These are phyloP conservation scores for Rattus rattus DNA, from an alignment of 2,113 vertebrate species.

Conservation along the genomic window DNA sequence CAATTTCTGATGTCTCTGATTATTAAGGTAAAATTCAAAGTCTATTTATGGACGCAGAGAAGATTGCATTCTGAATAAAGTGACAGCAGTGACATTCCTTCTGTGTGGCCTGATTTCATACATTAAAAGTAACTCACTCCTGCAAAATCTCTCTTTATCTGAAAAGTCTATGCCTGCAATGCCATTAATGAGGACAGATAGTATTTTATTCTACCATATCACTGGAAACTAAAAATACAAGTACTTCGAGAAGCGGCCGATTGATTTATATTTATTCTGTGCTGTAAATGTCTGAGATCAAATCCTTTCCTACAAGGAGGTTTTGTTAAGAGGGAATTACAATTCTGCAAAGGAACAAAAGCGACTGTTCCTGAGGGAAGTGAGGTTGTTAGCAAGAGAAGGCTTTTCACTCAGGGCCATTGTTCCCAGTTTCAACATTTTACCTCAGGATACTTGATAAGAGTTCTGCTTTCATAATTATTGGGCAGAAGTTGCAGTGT, in stretches of 20 bases:
- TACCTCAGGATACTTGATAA: not conserved
- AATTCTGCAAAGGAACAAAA: slow-evolving; percentile 55
- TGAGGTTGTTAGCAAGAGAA: slow-evolving; percentile 25
- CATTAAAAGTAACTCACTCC: slow-evolving; percentile 21
- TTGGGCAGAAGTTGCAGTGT: not conserved
- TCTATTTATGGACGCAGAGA: not conserved
- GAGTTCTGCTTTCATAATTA: not conserved
- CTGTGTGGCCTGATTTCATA: slow-evolving; percentile 15
- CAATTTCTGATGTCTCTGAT: not conserved
- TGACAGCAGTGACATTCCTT: not conserved
- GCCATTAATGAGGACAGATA: slow-evolving; percentile 40
- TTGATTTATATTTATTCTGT: slow-evolving; percentile 66
- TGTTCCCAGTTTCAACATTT: not conserved
- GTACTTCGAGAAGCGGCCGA: not conserved
- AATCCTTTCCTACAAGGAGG: slow-evolving; percentile 44
- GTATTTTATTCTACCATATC: slow-evolving; percentile 48
- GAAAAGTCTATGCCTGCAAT: slow-evolving; percentile 7
- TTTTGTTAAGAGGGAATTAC: slow-evolving; percentile 43
- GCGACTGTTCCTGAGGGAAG: not conserved
- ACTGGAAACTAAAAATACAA: slow-evolving; percentile 46
- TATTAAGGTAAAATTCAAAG: slow-evolving; percentile 44
- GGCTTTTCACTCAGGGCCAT: slow-evolving; percentile 12
- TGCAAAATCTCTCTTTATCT: slow-evolving; percentile 32
- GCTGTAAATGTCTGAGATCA: slow-evolving; percentile 47
- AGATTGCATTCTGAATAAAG: not conserved